These are phyloP conservation scores for Sycon ciliatum DNA, from an alignment of 37 sponge, comb jelly and placozoan genomes.

Conservation along the genomic window DNA sequence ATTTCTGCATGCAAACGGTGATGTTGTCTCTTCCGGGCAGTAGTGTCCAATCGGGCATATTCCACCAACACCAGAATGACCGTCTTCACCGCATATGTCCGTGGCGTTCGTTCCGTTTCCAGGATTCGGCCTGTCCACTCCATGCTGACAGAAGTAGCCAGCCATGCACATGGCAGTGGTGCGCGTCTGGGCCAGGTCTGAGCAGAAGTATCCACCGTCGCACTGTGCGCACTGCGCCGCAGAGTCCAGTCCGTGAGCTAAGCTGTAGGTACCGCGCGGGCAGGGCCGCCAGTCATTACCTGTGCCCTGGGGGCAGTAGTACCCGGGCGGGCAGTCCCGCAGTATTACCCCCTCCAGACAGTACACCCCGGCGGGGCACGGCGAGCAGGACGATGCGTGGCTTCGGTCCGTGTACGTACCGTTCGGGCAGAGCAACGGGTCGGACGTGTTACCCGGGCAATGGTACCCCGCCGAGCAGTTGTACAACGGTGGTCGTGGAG, in stretches of 20 bases:
- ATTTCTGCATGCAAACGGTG: conserved; percentile 8
- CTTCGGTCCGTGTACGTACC: conserved; percentile 8
- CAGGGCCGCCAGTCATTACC: conserved; percentile 19
- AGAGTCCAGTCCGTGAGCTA: neutral
- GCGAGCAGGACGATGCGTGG: neutral
- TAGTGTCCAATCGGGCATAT: conserved; percentile 28
- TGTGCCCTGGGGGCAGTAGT: conserved; percentile 33
- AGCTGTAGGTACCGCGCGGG: conserved; percentile 26
- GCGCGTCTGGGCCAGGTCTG: neutral
- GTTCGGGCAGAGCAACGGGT: conserved; percentile 16
- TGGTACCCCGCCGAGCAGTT: conserved; percentile 34
- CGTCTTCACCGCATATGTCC: neutral
- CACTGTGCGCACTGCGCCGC: conserved; percentile 15
- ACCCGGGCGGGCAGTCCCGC: conserved; percentile 31
- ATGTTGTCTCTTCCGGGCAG: conserved; percentile 21
- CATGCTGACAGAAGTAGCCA: conserved; percentile 28
- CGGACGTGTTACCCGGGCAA: conserved; percentile 22
- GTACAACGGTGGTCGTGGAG: neutral
- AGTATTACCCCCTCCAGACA: conserved; percentile 1
- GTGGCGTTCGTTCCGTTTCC: neutral
- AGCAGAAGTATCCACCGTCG: conserved; percentile 1
- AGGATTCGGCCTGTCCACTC: conserved; percentile 18
- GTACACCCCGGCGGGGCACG: neutral
- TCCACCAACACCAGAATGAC: conserved; percentile 5
- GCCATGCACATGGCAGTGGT: conserved; percentile 21